Evolutionary conservation across 2,113 vertebrate species (phyloP).

Genomic region (Physeter macrocephalus): DNA sequence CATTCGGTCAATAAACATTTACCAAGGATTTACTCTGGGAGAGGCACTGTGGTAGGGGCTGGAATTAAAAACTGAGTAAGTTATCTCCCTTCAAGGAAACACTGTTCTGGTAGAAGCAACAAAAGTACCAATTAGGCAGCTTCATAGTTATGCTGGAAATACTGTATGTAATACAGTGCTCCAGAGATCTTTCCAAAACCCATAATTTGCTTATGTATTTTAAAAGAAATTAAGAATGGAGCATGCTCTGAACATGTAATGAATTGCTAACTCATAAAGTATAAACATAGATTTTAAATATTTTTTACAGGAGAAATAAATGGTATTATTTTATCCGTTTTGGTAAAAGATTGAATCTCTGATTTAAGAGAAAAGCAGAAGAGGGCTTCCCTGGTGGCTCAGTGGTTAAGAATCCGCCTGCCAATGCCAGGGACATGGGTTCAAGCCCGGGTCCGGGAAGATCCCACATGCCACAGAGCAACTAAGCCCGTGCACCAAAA

Average conservation of each 20-base stretch:
- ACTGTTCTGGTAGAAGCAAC: background rate
- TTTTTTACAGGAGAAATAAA: background rate
- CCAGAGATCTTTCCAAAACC: background rate
- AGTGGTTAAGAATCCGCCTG: no score
- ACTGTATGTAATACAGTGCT: background rate
- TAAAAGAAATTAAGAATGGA: background rate
- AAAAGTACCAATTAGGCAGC: background rate
- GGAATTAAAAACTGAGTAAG: background rate
- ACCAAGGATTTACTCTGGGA: background rate
- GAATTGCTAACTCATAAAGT: background rate
- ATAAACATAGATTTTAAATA: background rate
- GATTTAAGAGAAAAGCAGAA: constrained; percentile 3
- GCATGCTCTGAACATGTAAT: background rate
- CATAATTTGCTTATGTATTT: background rate
- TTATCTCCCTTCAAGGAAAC: background rate
- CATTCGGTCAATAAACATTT: background rate
- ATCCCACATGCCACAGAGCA: no score
- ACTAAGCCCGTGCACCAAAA: no score
- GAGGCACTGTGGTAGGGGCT: background rate
- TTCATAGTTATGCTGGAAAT: background rate
- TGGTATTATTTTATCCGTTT: background rate
- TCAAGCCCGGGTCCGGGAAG: no score
- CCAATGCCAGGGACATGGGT: no score
- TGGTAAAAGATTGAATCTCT: background rate
- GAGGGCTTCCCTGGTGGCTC: background rate